These are phyloP conservation scores for Lithosia quadra DNA, from an alignment of 2,888 invertebrate species.

Conservation along the genomic window DNA sequence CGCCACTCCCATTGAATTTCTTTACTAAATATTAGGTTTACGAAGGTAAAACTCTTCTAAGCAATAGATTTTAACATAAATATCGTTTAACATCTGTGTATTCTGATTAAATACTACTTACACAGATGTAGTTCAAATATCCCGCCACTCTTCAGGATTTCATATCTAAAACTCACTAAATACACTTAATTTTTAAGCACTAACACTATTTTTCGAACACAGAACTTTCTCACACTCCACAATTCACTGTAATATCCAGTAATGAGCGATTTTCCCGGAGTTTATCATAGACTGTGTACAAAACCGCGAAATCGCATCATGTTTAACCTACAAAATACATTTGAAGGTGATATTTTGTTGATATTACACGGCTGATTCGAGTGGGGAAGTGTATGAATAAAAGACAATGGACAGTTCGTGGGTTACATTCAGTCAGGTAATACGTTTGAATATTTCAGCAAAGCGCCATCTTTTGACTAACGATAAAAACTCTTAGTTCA, in stretches of 20 bases:
- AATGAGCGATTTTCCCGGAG: conserved; percentile 60
- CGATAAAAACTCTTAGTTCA: conserved; percentile 28
- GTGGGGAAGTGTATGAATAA: conserved; percentile 50
- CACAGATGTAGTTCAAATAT: conserved; percentile 61
- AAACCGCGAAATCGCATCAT: conserved; percentile 81
- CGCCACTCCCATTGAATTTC: conserved; percentile 42
- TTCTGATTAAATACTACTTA: conserved; percentile 54
- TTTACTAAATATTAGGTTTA: conserved; percentile 20
- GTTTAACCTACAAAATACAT: conserved; percentile 86
- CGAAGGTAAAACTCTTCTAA: conserved; percentile 22
- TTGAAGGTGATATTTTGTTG: conserved; percentile 88
- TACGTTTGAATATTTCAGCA: conserved; percentile 50
- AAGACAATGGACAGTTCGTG: conserved; percentile 45
- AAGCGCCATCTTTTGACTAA: conserved; percentile 74
- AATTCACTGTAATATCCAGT: conserved; percentile 56
- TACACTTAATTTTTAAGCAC: conserved; percentile 39
- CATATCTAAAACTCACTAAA: conserved; percentile 41
- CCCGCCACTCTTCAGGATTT: conserved; percentile 67
- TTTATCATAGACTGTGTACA: conserved; percentile 75
- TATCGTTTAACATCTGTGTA: neutral
- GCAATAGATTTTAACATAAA: conserved; percentile 14
- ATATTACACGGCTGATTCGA: conserved; percentile 71
- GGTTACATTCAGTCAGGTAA: conserved; percentile 72
- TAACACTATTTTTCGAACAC: conserved; percentile 52
- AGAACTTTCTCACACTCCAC: conserved; percentile 51